These are phyloP conservation scores for Hirundichthys speculiger DNA, from an alignment of 2,113 vertebrate species.

Conservation along the genomic window DNA sequence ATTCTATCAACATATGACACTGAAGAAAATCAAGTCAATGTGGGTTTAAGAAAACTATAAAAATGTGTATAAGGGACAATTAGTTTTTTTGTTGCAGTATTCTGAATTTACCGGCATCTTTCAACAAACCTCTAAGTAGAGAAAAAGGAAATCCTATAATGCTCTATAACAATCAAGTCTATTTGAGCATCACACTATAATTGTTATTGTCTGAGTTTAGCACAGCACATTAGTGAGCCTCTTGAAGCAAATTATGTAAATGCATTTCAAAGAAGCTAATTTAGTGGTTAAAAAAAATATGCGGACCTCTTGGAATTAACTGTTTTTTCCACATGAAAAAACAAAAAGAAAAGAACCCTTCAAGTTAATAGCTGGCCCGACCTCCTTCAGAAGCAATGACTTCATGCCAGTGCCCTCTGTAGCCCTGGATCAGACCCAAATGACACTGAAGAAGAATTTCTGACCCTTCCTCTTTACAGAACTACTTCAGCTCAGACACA, in stretches of 20 bases:
- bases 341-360: too few species aligned
- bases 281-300: too few species aligned
- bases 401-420: too few species aligned
- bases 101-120: constrained; percentile 31
- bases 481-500: too few species aligned
- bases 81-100: constrained; percentile 29
- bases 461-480: too few species aligned
- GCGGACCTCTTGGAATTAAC: too few species aligned
- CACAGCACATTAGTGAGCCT: constrained; percentile 2
- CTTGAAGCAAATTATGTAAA: not conserved
- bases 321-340: too few species aligned
- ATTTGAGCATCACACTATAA: constrained; percentile 10
- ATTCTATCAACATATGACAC: constrained; percentile 25
- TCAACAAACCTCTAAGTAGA: constrained; percentile 19
- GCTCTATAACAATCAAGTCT: constrained; percentile 25
- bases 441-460: too few species aligned
- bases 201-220: constrained; percentile 2
- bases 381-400: too few species aligned
- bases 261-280: too few species aligned
- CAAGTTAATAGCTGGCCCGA: too few species aligned
- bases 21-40: constrained; percentile 35
- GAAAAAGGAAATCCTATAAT: constrained; percentile 5
- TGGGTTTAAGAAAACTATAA: not conserved
- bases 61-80: not conserved
- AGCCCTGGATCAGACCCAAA: too few species aligned